Evolutionary conservation across 2,797 vertebrate species (phyloP).

Genomic region (Aplochiton taeniatus): DNA sequence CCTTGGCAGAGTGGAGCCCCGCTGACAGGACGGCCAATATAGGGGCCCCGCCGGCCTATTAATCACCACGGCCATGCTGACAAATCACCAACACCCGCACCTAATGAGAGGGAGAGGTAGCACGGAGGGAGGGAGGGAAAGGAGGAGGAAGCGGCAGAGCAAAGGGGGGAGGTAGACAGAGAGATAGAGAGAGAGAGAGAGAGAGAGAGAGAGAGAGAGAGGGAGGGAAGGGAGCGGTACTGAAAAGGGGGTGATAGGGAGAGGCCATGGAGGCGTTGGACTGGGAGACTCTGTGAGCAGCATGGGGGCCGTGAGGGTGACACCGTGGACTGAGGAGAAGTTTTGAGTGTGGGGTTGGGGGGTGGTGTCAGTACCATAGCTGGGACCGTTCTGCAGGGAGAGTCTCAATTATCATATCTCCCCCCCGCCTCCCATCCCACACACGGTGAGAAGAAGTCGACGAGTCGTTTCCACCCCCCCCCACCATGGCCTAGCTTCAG

Average conservation of each 20-base stretch:
- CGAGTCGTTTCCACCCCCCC: constrained; percentile 41
- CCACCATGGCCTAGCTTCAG: constrained; percentile 46
- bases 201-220: constrained; percentile 10
- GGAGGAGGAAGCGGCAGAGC: constrained; percentile 54
- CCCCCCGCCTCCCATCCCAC: not conserved
- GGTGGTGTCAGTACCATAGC: too few relatives aligned
- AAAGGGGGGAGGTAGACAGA: constrained; percentile 35
- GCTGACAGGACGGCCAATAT: constrained; percentile 85
- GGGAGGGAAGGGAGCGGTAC: constrained; percentile 47
- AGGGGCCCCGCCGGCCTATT: constrained; percentile 84
- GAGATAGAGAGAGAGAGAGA: constrained; percentile 29
- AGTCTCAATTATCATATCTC: too few relatives aligned
- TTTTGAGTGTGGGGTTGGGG: too few relatives aligned
- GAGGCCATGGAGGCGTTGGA: not conserved
- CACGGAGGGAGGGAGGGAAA: constrained; percentile 57
- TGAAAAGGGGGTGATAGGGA: constrained; percentile 54
- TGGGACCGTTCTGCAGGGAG: too few relatives aligned
- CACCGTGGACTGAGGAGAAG: constrained; percentile 59
- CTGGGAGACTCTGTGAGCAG: constrained; percentile 29
- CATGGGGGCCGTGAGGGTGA: constrained; percentile 52
- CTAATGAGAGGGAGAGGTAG: constrained; percentile 74
- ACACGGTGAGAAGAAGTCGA: too few relatives aligned
- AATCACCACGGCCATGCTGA: constrained; percentile 88
- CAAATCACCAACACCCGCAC: constrained; percentile 81
- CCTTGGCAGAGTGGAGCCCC: constrained; percentile 85